These are phyloP conservation scores for Sinohyriopsis cumingii DNA, from an alignment of 2,888 invertebrate species.

Conservation along the genomic window DNA sequence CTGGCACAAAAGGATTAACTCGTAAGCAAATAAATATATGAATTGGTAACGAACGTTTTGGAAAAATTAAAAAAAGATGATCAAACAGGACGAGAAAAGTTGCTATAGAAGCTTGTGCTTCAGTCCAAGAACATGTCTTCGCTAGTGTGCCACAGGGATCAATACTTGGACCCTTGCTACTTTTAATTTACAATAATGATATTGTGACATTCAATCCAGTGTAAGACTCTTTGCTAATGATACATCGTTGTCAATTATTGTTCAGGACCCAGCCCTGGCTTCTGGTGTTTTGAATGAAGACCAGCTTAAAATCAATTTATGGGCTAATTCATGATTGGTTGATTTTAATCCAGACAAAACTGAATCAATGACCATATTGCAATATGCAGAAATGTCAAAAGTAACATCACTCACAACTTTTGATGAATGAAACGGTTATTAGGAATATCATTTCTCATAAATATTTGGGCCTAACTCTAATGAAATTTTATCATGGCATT, in stretches of 20 bases:
- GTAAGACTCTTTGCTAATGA: slow-evolving; percentile 10
- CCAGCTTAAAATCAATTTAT: slow-evolving; percentile 1
- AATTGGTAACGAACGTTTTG: neutral
- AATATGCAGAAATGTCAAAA: no score
- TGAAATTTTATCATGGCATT: no score
- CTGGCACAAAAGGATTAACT: slow-evolving; percentile 5
- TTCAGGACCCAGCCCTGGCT: neutral
- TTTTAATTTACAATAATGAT: slow-evolving; percentile 9
- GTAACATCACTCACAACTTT: no score
- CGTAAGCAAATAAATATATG: slow-evolving; percentile 6
- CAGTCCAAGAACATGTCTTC: neutral
- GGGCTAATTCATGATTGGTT: slow-evolving; percentile 4
- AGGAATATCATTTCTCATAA: no score
- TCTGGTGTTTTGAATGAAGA: slow-evolving; percentile 1
- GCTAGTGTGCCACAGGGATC: slow-evolving; percentile 10
- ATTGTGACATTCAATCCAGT: slow-evolving; percentile 3
- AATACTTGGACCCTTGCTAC: slow-evolving; percentile 8
- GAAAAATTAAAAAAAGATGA: neutral
- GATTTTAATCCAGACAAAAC: slow-evolving; percentile 12
- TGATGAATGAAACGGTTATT: no score
- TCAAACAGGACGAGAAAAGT: slow-evolving; percentile 2
- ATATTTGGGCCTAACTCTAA: no score
- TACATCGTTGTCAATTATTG: slow-evolving; percentile 3
- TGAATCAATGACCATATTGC: slow-evolving; percentile 1
- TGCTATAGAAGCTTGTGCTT: slow-evolving; percentile 2